phyloP scores from a whole-genome alignment of 2,113 vertebrate species.

The Semicossyphus pulcher region DNA sequence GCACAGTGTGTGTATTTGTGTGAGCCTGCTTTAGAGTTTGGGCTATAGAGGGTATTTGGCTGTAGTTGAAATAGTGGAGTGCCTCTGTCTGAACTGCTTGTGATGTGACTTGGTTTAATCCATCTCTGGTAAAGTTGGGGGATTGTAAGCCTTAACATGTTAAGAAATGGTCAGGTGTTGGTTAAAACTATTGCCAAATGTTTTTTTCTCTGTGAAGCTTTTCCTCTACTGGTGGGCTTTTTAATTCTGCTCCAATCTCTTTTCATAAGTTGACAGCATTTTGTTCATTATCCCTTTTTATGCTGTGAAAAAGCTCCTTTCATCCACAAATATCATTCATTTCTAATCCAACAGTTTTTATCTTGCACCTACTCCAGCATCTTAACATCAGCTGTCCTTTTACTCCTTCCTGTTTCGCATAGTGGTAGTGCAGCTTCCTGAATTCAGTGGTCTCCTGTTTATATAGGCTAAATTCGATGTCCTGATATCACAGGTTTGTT shows the following conservation, averaged over 20 bases:
- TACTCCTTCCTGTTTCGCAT: background rate
- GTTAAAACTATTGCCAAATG: background rate
- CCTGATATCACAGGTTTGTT: background rate
- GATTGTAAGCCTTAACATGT: background rate
- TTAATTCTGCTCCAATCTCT: background rate
- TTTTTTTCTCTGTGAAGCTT: background rate
- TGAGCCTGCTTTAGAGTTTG: constrained; percentile 9
- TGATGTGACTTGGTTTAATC: constrained; percentile 4
- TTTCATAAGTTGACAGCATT: background rate
- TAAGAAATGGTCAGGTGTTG: background rate
- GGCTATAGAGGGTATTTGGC: background rate
- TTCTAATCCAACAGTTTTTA: background rate
- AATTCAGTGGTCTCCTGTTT: background rate
- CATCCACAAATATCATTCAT: background rate
- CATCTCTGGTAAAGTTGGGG: background rate
- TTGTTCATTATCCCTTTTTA: background rate
- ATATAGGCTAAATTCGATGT: background rate
- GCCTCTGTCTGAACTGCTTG: background rate
- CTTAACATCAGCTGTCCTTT: background rate
- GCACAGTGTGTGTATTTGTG: background rate
- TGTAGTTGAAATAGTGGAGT: background rate
- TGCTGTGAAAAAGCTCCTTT: background rate
- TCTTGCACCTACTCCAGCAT: background rate
- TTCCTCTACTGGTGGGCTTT: background rate
- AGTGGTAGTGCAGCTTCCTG: background rate